Conservation (phyloP, 1,140 invertebrate genomes). For the Drosophila tsacasi region DNA sequence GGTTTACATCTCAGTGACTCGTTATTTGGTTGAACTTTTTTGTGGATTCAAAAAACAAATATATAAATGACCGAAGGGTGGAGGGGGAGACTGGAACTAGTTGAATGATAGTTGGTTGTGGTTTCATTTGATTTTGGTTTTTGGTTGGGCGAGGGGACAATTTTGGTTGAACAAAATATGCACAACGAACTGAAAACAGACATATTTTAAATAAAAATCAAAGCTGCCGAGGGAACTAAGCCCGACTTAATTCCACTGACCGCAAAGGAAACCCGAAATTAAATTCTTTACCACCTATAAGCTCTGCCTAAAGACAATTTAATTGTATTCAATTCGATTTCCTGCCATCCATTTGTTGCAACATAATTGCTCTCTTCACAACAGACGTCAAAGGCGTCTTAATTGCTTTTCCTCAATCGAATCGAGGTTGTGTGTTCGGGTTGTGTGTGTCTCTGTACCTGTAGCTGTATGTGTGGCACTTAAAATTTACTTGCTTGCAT, state of each 20-base stretch:
- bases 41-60: slow-evolving; percentile 45
- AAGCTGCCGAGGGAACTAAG: slow-evolving; percentile 48
- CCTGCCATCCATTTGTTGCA: slow-evolving; percentile 31
- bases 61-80: slow-evolving; percentile 36
- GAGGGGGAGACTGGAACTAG: slow-evolving; percentile 25
- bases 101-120: slow-evolving; percentile 28
- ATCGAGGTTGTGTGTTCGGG: slow-evolving; percentile 23
- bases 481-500: slow-evolving; percentile 61
- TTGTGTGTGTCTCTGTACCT: slow-evolving; percentile 26
- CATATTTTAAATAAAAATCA: slow-evolving; percentile 54
- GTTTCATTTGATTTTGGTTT: slow-evolving; percentile 16
- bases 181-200: slow-evolving; percentile 50
- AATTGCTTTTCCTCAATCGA: slow-evolving; percentile 46
- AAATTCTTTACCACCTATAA: slow-evolving; percentile 27
- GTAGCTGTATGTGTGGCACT: slow-evolving; percentile 45
- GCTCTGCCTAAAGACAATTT: slow-evolving; percentile 47
- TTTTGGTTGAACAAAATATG: slow-evolving; percentile 56
- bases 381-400: slow-evolving; percentile 47
- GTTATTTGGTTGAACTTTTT: slow-evolving; percentile 21
- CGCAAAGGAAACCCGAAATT: slow-evolving; percentile 21
- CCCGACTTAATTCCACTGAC: slow-evolving; percentile 17
- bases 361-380: slow-evolving; percentile 39
- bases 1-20: slow-evolving; percentile 31
- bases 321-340: slow-evolving; percentile 46
- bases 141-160: slow-evolving; percentile 28